Evolutionary conservation across 2,797 vertebrate genomes (phyloP).

Genomic region (Alcedo atthis): DNA sequence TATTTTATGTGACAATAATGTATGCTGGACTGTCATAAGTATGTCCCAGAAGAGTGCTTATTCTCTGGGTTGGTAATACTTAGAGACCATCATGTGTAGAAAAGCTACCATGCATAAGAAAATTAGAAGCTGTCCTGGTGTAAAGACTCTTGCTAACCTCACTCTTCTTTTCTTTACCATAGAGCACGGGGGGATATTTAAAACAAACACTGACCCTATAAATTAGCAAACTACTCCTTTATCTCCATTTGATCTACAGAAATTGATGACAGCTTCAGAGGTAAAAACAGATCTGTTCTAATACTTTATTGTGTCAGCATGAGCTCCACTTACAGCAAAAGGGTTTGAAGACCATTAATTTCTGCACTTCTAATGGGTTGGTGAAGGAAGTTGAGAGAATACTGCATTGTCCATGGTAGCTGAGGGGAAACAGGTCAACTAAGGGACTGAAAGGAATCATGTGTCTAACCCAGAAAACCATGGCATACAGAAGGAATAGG

Average conservation of each 20-base stretch:
- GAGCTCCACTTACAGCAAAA: background rate
- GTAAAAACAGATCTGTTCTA: background rate
- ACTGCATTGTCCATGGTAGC: background rate
- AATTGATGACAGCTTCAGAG: background rate
- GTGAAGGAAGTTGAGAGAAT: background rate
- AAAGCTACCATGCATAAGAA: background rate
- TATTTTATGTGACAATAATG: conserved; percentile 42
- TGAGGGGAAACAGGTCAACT: background rate
- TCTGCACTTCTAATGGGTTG: background rate
- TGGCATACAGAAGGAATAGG: background rate
- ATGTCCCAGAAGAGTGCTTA: background rate
- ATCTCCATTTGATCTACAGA: background rate
- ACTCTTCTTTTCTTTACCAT: background rate
- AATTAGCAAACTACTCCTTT: background rate
- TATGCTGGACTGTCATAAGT: conserved; percentile 24
- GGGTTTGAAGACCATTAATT: background rate
- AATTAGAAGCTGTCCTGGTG: background rate
- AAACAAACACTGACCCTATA: background rate
- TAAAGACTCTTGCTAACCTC: too few relatives aligned
- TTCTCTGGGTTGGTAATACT: conserved; percentile 21
- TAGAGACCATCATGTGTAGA: background rate
- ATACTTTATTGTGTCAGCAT: background rate
- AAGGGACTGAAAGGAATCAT: background rate
- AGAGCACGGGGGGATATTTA: background rate
- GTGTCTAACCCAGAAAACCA: background rate